Evolutionary conservation across 2,888 invertebrate genomes (phyloP), one percentile per base, ranked within the genome.

Genomic region (Pardosa pseudoannulata): DNA sequence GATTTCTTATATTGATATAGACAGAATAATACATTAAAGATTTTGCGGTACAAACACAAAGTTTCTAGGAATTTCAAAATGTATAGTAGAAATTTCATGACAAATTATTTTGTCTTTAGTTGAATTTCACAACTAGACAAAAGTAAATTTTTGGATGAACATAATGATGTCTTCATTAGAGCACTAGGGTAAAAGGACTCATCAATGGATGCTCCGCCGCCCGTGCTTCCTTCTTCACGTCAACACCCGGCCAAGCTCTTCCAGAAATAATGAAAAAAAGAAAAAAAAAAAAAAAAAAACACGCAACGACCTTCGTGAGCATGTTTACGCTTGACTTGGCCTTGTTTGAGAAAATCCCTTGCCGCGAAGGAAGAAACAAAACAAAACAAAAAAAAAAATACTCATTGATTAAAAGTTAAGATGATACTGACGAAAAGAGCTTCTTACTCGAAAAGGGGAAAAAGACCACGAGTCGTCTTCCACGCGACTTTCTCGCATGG

Each of bases 171-270:
- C 56, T 23, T 56, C 56, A 56, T 23, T 56, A 67, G 32, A 67
- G 32, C 65, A 67, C 32, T 67, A 32, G 65, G 65, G 32, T 67
- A 67, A 67, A 64, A 16, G 32, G 19, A 31, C 65, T 67, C 32
- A 67, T 67, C 32, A 67, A 67, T 32, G 32, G 65, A 31, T 31
- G 32, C 32, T 31, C 65, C n/a, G 19, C 32, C 7, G 32, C 32
- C 65, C 65, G 65, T 67, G 32, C n/a, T 67, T 67, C 65, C 65
- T 67, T 19, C 13, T 16, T 65, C 29, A 31, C 65, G 65, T 65
- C n/a, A 7, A 32, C 65, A 32, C 31, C 64, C 31, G 65, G n/a
- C 31, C 32, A 65, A 31, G 32, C 65, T 28, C 28, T 29, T 64
- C n/a, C 7, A 16, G n/a, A 64, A 11, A n/a, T n/a, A n/a, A n/a